phyloP scores from a whole-genome alignment of 2,888 invertebrate genomes.

The Sturmia bella region DNA sequence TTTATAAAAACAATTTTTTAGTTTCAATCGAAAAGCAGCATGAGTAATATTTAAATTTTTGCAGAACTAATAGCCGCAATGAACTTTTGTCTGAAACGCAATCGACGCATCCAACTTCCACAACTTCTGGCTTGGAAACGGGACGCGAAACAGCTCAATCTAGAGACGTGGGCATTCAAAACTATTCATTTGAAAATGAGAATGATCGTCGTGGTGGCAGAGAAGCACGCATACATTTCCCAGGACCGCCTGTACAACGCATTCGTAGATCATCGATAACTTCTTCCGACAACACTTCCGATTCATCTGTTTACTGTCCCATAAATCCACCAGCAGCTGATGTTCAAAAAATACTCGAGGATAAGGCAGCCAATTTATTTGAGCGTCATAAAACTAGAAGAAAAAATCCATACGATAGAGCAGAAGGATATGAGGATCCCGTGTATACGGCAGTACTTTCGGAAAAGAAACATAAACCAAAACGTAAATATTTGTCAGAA shows the following conservation, averaged over 20 bases:
- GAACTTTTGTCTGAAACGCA: constrained; percentile 77
- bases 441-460: constrained; percentile 79
- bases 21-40: no score
- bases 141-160: constrained; percentile 73
- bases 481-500: constrained; percentile 80
- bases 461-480: constrained; percentile 77
- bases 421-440: constrained; percentile 78
- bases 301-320: constrained; percentile 81
- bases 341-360: constrained; percentile 80
- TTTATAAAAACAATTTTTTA: no score
- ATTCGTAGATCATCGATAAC: constrained; percentile 77
- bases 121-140: constrained; percentile 73
- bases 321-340: constrained; percentile 80
- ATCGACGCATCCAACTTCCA: constrained; percentile 75
- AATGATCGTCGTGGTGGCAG: constrained; percentile 45
- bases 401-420: constrained; percentile 77
- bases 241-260: constrained; percentile 74
- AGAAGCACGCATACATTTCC: constrained; percentile 75
- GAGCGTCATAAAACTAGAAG: constrained; percentile 78
- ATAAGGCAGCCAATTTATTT: constrained; percentile 79
- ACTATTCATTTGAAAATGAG: constrained; percentile 78
- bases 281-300: constrained; percentile 80
- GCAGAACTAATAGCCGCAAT: constrained; percentile 78
- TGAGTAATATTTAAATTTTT: constrained; percentile 3
- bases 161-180: constrained; percentile 78